Evolutionary conservation across 2,888 invertebrate genomes (phyloP), one percentile per base, ranked within the genome.

Genomic region (Ormyrus labotus): DNA sequence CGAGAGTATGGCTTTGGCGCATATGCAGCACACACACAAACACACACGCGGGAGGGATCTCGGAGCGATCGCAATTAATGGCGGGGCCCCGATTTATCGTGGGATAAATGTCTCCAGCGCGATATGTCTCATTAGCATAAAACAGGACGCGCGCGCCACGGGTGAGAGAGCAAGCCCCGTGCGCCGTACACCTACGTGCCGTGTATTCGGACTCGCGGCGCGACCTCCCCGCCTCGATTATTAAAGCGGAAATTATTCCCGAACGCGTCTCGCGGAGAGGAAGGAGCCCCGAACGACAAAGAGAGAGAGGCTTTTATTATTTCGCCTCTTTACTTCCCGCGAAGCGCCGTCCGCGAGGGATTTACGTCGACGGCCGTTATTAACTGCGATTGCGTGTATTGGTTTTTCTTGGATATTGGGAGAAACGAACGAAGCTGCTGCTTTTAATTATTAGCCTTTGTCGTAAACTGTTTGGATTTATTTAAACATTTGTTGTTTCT

Each of bases 61-160:
- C 84, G 82, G 63, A 34, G 83, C 86, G 85, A 85, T 85, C 81
- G 86, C 85, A 87, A 87, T 87, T 87, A 87, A 87, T 86, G 85
- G 84, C 83, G 84, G 34, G 34, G 78, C 78, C 84, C 83, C 83
- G 84, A 85, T 80, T 82, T 84, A 85, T 87, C 87, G 86, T 86
- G 87, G 87, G 87, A 87, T 88, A 88, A 86, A 87, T 87, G 87
- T 87, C 87, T 85, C 84, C 84, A 73, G 67, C 76, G 83, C 85
- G 83, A 84, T 83, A 83, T 84, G 84, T 83, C 84, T 85, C 85
- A 87, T 86, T 87, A 86, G 86, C 86, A 87, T 87, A 85, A 84
- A 85, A 83, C 84, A 83, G 85, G 83, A 84, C 83, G 81, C 70
- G 81, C 81, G 83, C 79, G 84, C 85, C 84, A 83, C 85, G 83